Evolutionary conservation across 2,113 vertebrate species (phyloP).

Genomic region (Sylvilagus bachmani): DNA sequence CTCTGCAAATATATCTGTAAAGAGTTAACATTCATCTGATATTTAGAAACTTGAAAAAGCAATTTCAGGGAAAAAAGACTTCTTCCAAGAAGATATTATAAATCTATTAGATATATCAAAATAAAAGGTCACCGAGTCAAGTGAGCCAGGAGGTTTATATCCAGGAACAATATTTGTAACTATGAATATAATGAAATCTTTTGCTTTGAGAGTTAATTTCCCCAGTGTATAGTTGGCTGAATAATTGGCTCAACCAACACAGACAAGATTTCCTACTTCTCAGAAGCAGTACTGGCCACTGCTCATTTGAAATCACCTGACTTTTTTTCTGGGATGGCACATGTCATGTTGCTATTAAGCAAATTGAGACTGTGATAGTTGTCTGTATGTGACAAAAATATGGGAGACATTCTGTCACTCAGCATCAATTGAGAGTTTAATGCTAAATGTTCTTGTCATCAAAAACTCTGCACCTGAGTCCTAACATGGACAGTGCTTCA

Average conservation of each 20-base stretch:
- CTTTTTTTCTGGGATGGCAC: constrained; percentile 18
- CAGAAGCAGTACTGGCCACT: constrained; percentile 44
- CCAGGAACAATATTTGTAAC: constrained; percentile 80
- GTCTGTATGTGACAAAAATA: constrained; percentile 24
- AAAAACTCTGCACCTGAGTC: background rate
- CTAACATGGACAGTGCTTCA: background rate
- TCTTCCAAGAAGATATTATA: constrained; percentile 70
- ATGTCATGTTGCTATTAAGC: constrained; percentile 20
- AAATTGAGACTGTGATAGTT: constrained; percentile 25
- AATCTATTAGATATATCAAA: constrained; percentile 70
- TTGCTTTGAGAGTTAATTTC: constrained; percentile 77
- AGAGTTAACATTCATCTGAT: constrained; percentile 64
- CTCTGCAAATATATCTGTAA: constrained; percentile 15
- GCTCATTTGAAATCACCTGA: background rate
- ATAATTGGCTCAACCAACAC: background rate
- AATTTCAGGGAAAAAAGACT: constrained; percentile 38
- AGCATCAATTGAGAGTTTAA: constrained; percentile 55
- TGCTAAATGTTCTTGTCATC: constrained; percentile 23
- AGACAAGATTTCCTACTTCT: constrained; percentile 67
- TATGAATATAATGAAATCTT: constrained; percentile 67
- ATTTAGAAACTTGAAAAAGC: constrained; percentile 68
- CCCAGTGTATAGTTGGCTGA: constrained; percentile 45
- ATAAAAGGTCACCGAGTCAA: constrained; percentile 76
- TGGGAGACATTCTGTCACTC: constrained; percentile 38
- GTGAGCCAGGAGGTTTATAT: constrained; percentile 69